Percentiles rank a stretch among this genome's conserved stretches.
These are phyloP conservation scores for Campylomormyrus tamandua DNA, from an alignment of 2,113 vertebrate genomes.

Conservation along the genomic window DNA sequence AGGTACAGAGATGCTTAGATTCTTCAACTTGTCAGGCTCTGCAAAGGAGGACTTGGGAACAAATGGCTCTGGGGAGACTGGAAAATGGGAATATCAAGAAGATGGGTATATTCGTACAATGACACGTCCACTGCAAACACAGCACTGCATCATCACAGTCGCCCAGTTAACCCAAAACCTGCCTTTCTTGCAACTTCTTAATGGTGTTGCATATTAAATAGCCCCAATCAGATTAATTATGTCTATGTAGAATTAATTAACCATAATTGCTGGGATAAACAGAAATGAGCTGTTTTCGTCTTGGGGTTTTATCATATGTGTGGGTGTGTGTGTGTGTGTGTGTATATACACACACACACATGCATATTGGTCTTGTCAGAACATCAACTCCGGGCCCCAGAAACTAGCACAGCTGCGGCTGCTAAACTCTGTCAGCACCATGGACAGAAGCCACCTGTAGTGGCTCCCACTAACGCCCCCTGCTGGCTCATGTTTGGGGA, in stretches of 20 bases:
- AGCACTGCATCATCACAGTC: neutral
- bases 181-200: neutral
- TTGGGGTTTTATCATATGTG: neutral
- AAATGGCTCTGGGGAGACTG: slow-evolving; percentile 63
- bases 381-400: neutral
- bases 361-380: neutral
- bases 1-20: slow-evolving; percentile 89
- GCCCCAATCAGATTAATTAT: neutral
- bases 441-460: neutral
- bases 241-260: neutral
- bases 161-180: neutral
- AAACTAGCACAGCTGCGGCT: neutral
- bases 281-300: neutral
- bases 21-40: slow-evolving; percentile 74
- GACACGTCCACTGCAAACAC: neutral
- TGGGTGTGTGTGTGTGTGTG: neutral
- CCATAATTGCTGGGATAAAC: neutral
- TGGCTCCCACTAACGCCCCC: neutral
- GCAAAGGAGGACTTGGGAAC: slow-evolving; percentile 60
- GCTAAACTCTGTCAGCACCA: neutral
- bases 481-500: neutral
- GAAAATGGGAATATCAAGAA: slow-evolving; percentile 30
- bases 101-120: neutral
- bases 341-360: neutral
- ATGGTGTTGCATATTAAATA: neutral